phyloP scores from a whole-genome alignment of 2,113 vertebrate species.

The Rhagologus leucostigma region DNA sequence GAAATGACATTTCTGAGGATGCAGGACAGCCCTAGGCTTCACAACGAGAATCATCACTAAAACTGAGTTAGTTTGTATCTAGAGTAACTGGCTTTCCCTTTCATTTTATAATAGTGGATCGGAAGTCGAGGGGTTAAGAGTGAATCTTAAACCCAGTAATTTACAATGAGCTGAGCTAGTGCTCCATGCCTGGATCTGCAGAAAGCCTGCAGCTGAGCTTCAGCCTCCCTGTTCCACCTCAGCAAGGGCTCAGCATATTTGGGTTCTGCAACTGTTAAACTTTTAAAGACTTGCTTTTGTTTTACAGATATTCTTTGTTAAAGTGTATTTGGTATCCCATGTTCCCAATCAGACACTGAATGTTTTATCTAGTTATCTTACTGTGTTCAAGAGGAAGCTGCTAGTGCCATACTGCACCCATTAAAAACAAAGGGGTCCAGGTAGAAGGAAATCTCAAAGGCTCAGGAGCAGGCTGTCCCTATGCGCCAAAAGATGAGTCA shows the following conservation, averaged over 20 bases:
- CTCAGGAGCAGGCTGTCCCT: not conserved
- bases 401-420: no score
- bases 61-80: not conserved
- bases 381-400: not conserved
- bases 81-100: not conserved
- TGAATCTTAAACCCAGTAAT: not conserved
- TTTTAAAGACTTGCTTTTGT: not conserved
- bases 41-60: not conserved
- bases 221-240: rapidly evolving
- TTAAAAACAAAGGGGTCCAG: not conserved
- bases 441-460: not conserved
- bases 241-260: not conserved
- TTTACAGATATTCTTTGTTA: not conserved
- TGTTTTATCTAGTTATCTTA: not conserved
- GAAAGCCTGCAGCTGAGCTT: not conserved
- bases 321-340: not conserved
- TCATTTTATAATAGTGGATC: not conserved
- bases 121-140: not conserved
- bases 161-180: not conserved
- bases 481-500: not conserved
- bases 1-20: not conserved
- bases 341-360: not conserved
- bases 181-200: not conserved
- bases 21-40: not conserved
- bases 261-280: not conserved